Evolutionary conservation across 2,113 vertebrate species (phyloP).

Genomic region (Pristiophorus japonicus): DNA sequence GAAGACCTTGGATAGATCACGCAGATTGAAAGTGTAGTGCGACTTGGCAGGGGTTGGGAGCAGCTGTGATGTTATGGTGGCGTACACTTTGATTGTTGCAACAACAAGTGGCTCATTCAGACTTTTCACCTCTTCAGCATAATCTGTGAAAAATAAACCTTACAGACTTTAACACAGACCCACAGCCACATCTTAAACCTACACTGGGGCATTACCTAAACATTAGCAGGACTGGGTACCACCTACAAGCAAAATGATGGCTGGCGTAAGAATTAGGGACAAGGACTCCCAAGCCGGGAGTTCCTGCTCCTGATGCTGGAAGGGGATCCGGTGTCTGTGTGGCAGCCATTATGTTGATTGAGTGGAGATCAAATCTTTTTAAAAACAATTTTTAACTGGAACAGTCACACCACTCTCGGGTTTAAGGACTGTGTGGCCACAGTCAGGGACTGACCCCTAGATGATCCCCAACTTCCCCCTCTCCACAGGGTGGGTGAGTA

Average conservation of each 20-base stretch:
- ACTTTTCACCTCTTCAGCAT: slow-evolving; percentile 55
- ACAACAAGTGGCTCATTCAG: slow-evolving; percentile 65
- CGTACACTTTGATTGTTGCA: slow-evolving; percentile 70
- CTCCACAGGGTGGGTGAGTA: not conserved
- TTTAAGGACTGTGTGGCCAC: not conserved
- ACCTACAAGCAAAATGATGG: not conserved
- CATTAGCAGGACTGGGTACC: not conserved
- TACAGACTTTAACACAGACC: not conserved
- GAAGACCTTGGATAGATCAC: slow-evolving; percentile 89
- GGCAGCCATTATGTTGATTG: too few species aligned
- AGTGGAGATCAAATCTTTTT: not conserved
- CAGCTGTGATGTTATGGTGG: slow-evolving; percentile 73
- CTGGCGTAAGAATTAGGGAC: not conserved
- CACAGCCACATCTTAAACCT: not conserved
- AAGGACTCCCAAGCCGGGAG: not conserved
- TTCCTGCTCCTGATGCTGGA: not conserved
- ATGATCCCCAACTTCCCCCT: not conserved
- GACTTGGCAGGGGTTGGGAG: slow-evolving; percentile 86
- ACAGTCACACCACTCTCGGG: not conserved
- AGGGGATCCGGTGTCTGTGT: not conserved
- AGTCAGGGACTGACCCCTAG: not conserved
- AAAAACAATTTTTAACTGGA: not conserved
- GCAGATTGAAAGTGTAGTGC: slow-evolving; percentile 87
- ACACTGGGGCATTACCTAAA: not conserved
- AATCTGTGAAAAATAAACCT: slow-evolving; percentile 49